Evolutionary conservation across 2,113 vertebrate genomes (phyloP), one percentile per base, ranked within the genome.

Genomic region (Hippopotamus amphibius): DNA sequence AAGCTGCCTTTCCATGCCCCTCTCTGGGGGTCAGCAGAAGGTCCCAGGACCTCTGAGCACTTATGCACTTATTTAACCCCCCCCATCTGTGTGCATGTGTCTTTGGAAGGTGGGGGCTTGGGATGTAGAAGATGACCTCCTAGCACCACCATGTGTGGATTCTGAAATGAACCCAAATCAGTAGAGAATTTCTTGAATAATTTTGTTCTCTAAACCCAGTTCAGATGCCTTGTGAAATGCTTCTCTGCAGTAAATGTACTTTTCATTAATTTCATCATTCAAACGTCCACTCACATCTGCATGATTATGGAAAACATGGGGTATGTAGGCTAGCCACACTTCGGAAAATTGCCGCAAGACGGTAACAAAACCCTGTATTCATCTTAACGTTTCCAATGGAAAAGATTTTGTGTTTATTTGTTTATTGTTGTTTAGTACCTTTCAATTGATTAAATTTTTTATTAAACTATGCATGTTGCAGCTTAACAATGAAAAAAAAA

Each of bases 321-420:
- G 96, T 96, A 65, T 98, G 97, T 98, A 98, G 98, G 92, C 97
- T 98, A 97, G 98, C 98, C 95, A 99, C 99, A 98, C 98, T 98
- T 97, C 98, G 98, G 96, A 98, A 99, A 98, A 98, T 95, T 95
- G 97, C 99, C 93, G 98, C 99, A 85, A 99, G 99, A 98, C 99
- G 98, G 99, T 98, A 98, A 97, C 63, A 16, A 90, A 83, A 80
- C 96, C 93, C 80, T 48, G 12, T 92, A 93, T 96, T 96, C 98
- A 97, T 97, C 98, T 97, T 93, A 98, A 96, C 98, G 98, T 98
- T 99, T 99, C 99, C 37, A 37, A 37, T 37, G 37, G 37, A 37
- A 37, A 37, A 37, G 37, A 37, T 37, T 37, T 37, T 37, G 98
- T 37, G 37, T 37, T 37, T 37, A 82, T n/a, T n/a, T n/a, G 37